Evolutionary conservation across 2,888 invertebrate species (phyloP).

Genomic region (Nineta flava): DNA sequence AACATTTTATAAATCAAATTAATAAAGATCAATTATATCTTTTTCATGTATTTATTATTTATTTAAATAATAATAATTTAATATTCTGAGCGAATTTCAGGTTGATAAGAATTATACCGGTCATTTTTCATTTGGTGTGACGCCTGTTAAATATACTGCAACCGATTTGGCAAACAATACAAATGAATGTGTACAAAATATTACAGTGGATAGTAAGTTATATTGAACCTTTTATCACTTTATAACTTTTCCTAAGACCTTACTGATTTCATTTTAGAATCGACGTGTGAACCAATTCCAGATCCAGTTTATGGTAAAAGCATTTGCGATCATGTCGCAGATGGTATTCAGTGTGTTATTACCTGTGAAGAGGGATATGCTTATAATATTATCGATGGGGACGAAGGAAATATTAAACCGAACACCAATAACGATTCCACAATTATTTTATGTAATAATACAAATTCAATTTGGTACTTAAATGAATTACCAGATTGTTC

Average conservation of each 20-base stretch:
- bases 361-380: constrained; percentile 44
- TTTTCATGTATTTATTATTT: too few relatives aligned
- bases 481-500: constrained; percentile 37
- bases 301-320: constrained; percentile 22
- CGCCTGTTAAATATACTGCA: constrained; percentile 38
- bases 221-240: background rate
- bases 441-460: constrained; percentile 21
- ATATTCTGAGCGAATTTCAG: too few relatives aligned
- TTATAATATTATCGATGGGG: constrained; percentile 37
- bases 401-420: constrained; percentile 33
- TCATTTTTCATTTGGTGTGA: constrained; percentile 35
- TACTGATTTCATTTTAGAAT: constrained; percentile 15
- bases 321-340: constrained; percentile 17
- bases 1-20: too few relatives aligned
- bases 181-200: constrained; percentile 38
- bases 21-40: too few relatives aligned
- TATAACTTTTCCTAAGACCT: constrained; percentile 3
- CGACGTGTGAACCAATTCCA: constrained; percentile 20
- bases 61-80: too few relatives aligned
- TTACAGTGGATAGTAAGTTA: constrained; percentile 38
- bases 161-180: constrained; percentile 39
- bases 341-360: constrained; percentile 31
- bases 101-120: constrained; percentile 28
- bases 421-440: constrained; percentile 12
- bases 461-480: constrained; percentile 24